These are phyloP conservation scores for Pseudopipra pipra DNA, from an alignment of 2,113 vertebrate species.

Conservation along the genomic window DNA sequence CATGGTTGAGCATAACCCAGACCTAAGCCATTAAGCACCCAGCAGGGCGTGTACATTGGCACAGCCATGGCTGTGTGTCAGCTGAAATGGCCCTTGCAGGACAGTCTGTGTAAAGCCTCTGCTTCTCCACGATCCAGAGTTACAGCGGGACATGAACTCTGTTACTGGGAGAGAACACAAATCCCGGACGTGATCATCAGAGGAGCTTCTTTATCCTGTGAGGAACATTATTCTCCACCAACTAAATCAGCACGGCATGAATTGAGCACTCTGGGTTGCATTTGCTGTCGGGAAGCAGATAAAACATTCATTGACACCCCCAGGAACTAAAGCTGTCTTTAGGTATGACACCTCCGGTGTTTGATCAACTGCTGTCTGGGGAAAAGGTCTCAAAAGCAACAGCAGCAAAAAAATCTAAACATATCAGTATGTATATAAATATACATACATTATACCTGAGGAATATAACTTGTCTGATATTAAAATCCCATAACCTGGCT, in stretches of 20 bases:
- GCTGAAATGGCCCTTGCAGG: neutral
- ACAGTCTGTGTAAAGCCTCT: neutral
- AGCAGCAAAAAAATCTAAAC: neutral
- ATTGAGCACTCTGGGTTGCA: neutral
- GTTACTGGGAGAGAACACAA: neutral
- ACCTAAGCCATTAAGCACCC: neutral
- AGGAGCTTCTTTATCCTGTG: rapidly evolving
- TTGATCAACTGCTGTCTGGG: neutral
- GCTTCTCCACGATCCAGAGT: neutral
- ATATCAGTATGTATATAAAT: neutral
- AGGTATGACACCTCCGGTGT: neutral
- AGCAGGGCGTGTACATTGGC: neutral
- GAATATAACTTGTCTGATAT: neutral
- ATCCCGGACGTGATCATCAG: neutral
- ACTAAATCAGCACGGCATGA: neutral
- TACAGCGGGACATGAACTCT: rapidly evolving
- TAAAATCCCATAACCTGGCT: neutral
- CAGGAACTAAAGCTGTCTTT: neutral
- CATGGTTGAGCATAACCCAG: rapidly evolving
- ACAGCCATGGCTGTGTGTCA: neutral
- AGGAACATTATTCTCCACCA: neutral
- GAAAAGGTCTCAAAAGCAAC: neutral
- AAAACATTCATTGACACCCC: neutral
- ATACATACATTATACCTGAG: neutral
- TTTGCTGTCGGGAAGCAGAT: neutral